These are phyloP conservation scores for Prochilodus magdalenae DNA, from an alignment of 2,113 vertebrate species.

Conservation along the genomic window DNA sequence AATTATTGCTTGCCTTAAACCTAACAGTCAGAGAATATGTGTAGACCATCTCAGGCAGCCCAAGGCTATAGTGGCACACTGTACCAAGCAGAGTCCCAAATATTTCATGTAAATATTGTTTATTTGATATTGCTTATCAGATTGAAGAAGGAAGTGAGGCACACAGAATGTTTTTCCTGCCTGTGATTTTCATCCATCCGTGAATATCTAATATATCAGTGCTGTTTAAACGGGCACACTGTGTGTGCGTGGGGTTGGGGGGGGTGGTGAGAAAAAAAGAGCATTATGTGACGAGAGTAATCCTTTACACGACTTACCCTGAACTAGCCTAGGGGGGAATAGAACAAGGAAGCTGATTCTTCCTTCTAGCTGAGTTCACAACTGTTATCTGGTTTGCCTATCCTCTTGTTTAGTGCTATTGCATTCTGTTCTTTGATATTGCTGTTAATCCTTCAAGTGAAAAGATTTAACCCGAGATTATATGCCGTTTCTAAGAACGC, in stretches of 20 bases:
- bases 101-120: constrained; percentile 63
- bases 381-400: constrained; percentile 69
- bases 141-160: constrained; percentile 63
- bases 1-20: constrained; percentile 57
- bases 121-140: constrained; percentile 67
- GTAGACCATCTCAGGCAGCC: constrained; percentile 51
- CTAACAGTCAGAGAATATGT: constrained; percentile 42
- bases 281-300: constrained; percentile 80
- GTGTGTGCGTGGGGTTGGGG: constrained; percentile 57
- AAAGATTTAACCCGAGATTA: constrained; percentile 76
- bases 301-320: constrained; percentile 78
- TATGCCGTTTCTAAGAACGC: constrained; percentile 68
- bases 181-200: constrained; percentile 70
- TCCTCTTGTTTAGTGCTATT: constrained; percentile 74
- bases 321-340: constrained; percentile 74
- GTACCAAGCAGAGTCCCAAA: constrained; percentile 53
- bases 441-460: constrained; percentile 77
- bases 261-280: constrained; percentile 58
- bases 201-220: constrained; percentile 84
- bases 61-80: constrained; percentile 38
- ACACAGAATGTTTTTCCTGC: constrained; percentile 70
- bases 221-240: constrained; percentile 77
- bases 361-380: constrained; percentile 61
- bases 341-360: constrained; percentile 66
- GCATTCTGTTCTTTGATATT: constrained; percentile 78